Conservation (phyloP, 2,888 invertebrate genomes). For the Mantis religiosa region DNA sequence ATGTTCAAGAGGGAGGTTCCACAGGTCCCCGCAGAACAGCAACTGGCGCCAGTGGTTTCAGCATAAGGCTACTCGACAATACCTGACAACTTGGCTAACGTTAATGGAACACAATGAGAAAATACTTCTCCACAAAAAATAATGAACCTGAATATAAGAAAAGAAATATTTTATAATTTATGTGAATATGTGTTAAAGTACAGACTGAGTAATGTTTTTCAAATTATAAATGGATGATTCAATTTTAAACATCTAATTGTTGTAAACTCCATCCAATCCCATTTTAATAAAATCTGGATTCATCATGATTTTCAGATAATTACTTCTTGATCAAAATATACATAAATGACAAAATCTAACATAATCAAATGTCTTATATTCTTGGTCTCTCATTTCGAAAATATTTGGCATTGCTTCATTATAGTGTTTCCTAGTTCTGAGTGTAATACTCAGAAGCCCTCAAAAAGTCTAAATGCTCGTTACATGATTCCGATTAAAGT, state of each 20-base stretch:
- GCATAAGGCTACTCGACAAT: not conserved
- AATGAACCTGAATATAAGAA: not conserved
- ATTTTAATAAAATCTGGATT: not conserved
- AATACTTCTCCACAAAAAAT: not conserved
- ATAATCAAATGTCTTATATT: too few species aligned
- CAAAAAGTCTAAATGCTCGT: too few species aligned
- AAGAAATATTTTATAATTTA: constrained; percentile 12
- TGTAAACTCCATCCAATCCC: not conserved
- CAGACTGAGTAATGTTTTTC: not conserved
- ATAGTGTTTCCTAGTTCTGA: too few species aligned
- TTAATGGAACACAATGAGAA: not conserved
- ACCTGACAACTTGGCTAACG: not conserved
- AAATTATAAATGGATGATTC: not conserved
- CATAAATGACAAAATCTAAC: too few species aligned
- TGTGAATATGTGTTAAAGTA: constrained; percentile 6
- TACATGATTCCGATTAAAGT: too few species aligned
- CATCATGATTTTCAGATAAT: too few species aligned
- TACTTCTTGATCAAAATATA: too few species aligned
- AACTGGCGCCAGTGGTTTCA: not conserved
- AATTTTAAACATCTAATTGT: not conserved
- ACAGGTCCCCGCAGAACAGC: not conserved
- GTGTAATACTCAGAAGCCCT: too few species aligned
- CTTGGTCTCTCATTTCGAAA: too few species aligned
- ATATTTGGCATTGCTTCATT: too few species aligned
- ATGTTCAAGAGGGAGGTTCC: constrained; percentile 27